phyloP scores from a whole-genome alignment of 2,888 invertebrate species.

The Crepidodera aurea region DNA sequence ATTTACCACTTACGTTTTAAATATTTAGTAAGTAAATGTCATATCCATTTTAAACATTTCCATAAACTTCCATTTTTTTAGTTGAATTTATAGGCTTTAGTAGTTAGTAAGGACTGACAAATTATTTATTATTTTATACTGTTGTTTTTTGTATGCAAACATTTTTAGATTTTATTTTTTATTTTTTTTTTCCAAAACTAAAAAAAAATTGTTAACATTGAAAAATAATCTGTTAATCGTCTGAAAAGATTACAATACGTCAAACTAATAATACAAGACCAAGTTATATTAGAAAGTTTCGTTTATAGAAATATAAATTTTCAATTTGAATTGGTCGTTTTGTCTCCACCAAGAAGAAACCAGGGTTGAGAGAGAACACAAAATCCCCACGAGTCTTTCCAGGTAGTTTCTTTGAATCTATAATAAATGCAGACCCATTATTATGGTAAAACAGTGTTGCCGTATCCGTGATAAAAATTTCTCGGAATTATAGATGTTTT shows the following conservation, averaged over 20 bases:
- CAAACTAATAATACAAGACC: slow-evolving; percentile 44
- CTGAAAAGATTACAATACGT: slow-evolving; percentile 22
- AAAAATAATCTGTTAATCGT: slow-evolving; percentile 15
- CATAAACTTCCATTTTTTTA: neutral
- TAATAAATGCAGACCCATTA: too few relatives aligned
- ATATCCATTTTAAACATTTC: neutral
- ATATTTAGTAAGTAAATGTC: too few relatives aligned
- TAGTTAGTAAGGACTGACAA: slow-evolving; percentile 8
- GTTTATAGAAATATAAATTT: slow-evolving; percentile 38
- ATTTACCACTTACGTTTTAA: neutral
- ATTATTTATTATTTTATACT: slow-evolving; percentile 14
- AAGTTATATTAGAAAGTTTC: slow-evolving; percentile 45
- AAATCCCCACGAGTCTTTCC: too few relatives aligned
- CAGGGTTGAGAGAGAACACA: too few relatives aligned
- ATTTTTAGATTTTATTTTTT: neutral
- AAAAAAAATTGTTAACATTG: slow-evolving; percentile 14
- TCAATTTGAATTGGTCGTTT: slow-evolving; percentile 11
- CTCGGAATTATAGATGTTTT: too few relatives aligned
- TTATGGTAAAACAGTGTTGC: too few relatives aligned
- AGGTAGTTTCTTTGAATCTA: too few relatives aligned
- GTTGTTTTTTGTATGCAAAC: slow-evolving; percentile 4
- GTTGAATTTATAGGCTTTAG: neutral
- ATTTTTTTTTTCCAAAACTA: neutral
- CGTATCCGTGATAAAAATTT: too few relatives aligned
- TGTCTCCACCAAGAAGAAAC: too few relatives aligned